Conservation (phyloP, 2,888 invertebrate species). For the Cryptocephalus moraei region DNA sequence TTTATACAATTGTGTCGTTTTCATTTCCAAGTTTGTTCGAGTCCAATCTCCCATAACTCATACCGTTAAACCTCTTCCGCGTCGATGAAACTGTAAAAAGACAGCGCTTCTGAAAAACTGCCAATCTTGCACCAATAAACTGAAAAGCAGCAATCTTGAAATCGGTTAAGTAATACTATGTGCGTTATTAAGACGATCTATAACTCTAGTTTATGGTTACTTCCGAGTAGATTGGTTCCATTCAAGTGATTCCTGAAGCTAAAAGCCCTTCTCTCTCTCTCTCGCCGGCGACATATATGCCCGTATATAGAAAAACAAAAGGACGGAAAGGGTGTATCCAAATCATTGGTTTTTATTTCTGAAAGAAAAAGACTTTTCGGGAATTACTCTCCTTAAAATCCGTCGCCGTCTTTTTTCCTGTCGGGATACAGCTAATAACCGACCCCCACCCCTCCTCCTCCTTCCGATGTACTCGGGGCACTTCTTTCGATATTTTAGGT, state of each 20-base stretch:
- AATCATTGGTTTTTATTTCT: slow-evolving; percentile 37
- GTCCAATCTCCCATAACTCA: too few relatives aligned
- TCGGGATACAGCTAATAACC: too few relatives aligned
- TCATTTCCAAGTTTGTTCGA: too few relatives aligned
- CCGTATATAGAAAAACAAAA: slow-evolving; percentile 26
- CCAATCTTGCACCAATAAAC: slow-evolving; percentile 5
- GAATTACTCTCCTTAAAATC: slow-evolving; percentile 21
- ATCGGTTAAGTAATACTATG: slow-evolving; percentile 31
- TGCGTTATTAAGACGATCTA: slow-evolving; percentile 31
- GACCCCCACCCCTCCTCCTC: too few relatives aligned
- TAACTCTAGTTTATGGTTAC: slow-evolving; percentile 34
- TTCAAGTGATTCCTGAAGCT: slow-evolving; percentile 32
- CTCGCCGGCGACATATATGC: slow-evolving; percentile 20
- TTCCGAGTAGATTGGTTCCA: slow-evolving; percentile 31
- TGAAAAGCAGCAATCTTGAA: slow-evolving; percentile 19
- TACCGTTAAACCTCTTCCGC: too few relatives aligned
- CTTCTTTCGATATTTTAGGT: too few relatives aligned
- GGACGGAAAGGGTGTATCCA: slow-evolving; percentile 30
- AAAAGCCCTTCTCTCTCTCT: slow-evolving; percentile 25
- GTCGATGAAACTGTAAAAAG: too few relatives aligned
- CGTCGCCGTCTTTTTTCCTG: too few relatives aligned
- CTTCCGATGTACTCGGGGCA: too few relatives aligned
- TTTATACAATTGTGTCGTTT: too few relatives aligned
- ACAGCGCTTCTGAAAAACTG: slow-evolving; percentile 4
- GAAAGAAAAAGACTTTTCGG: slow-evolving; percentile 26